phyloP scores from a whole-genome alignment of 92 coral and sea anemone genomes.

The Montipora capitata region DNA sequence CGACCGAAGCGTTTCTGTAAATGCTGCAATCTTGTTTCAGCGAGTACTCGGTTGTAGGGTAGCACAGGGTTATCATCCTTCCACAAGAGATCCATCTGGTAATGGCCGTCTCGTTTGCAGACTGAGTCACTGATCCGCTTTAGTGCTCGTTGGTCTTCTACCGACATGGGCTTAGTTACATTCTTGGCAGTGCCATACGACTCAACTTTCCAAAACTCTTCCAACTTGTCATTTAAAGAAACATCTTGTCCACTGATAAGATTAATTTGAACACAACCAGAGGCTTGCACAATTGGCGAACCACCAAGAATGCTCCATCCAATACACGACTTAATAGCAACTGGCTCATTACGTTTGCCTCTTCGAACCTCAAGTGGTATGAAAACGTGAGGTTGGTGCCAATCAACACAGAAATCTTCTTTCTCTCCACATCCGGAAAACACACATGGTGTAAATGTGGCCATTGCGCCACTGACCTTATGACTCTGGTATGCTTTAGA shows the following conservation, averaged over 20 bases:
- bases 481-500: conserved; percentile 47
- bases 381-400: conserved; percentile 78
- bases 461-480: conserved; percentile 53
- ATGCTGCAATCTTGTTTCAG: conserved; percentile 70
- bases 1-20: conserved; percentile 60
- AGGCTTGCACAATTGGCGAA: not conserved
- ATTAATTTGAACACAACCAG: conserved; percentile 25
- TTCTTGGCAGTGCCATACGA: conserved; percentile 38
- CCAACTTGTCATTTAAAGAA: conserved; percentile 60
- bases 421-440: conserved; percentile 64
- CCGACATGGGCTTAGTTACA: conserved; percentile 47
- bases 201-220: conserved; percentile 68
- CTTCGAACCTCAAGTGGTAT: conserved; percentile 68
- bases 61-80: conserved; percentile 42
- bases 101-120: conserved; percentile 34
- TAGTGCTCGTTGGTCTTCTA: conserved; percentile 56
- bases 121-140: conserved; percentile 42
- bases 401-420: conserved; percentile 38
- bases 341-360: conserved; percentile 61
- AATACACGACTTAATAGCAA: conserved; percentile 72
- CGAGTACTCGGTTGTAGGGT: conserved; percentile 63
- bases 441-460: conserved; percentile 66
- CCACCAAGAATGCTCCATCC: conserved; percentile 74
- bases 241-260: conserved; percentile 43
- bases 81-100: conserved; percentile 72